Evolutionary conservation across 1,140 invertebrate species (phyloP), one percentile per base, ranked within the genome.

Genomic region (Hirudo medicinalis): DNA sequence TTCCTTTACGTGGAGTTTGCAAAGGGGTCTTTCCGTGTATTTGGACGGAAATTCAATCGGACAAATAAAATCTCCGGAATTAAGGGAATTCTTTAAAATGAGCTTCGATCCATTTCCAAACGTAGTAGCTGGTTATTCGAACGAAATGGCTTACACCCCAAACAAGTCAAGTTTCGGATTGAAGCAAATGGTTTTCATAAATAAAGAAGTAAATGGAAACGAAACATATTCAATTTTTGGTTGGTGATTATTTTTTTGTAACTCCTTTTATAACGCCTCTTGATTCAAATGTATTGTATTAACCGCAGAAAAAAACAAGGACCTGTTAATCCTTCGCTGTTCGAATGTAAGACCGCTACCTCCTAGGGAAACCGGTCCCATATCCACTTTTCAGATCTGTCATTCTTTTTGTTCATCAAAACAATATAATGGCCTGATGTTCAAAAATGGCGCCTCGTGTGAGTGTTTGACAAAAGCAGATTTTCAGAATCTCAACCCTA

Each of bases 1-100:
- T 32, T 69, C 72, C 1, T 66, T 77, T 0, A 72, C 73, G 1
- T 79, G 77, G 78, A 72, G 74, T 13, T 29, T 32, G 27, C 22
- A 22, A 5, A 17, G 25, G 9, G 78, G 78, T 0, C 72, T 80
- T 17, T 72, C 32, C 0, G 71, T 79, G 9, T 70, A 54, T 29
- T 36, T 70, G 17, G 69, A 70, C 49, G 69, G 36, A 43, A 27
- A 53, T n/a, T 25, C 13, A 54, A 40, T 54, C 5, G 69, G 49
- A 25, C 32, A 70, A 49, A 49, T 53, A 20, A 53, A 22, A 22
- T 5, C n/a, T 11, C 32, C 32, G 19, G 49, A 8, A 0, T 8
- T 11, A 19, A 43, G 69, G 19, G 2, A 49, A 22, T 70, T 70
- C 29, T 49, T 36, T n/a, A 49, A 53, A 40, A 22, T 20, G 36